Conservation (phyloP, 1,140 invertebrate species). For the Homalodisca vitripennis region DNA sequence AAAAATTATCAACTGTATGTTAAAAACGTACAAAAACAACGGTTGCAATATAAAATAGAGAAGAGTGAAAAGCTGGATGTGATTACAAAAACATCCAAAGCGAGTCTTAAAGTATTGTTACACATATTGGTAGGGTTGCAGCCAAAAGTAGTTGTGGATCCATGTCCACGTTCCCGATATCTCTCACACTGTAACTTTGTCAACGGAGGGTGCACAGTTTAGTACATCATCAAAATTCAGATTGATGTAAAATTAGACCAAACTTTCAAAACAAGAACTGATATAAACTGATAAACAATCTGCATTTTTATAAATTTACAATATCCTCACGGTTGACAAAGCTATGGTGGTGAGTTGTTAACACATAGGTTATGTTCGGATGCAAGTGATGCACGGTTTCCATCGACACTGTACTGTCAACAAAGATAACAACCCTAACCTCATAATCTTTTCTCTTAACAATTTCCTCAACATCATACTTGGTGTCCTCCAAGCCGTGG, state of each 20-base stretch:
- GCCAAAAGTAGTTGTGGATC: too few relatives aligned
- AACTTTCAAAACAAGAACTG: too few relatives aligned
- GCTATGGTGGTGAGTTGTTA: too few relatives aligned
- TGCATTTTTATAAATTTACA: too few relatives aligned
- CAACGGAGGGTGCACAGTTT: too few relatives aligned
- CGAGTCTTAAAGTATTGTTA: not conserved
- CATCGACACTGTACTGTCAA: not conserved
- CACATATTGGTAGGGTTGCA: not conserved
- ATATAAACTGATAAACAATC: too few relatives aligned
- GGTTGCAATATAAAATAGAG: not conserved
- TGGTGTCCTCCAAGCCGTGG: constrained; percentile 84
- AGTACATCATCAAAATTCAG: too few relatives aligned
- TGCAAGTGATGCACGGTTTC: not conserved
- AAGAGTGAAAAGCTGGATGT: not conserved
- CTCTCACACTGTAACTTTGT: too few relatives aligned
- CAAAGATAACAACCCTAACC: constrained; percentile 56
- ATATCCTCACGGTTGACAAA: too few relatives aligned
- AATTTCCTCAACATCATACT: constrained; percentile 98
- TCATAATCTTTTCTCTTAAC: constrained; percentile 97
- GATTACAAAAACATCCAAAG: not conserved
- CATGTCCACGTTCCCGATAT: too few relatives aligned
- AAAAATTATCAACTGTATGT: not conserved
- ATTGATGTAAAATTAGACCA: too few relatives aligned
- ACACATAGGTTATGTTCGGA: not conserved
- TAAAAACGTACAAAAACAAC: not conserved